Evolutionary conservation across 2,888 invertebrate species (phyloP).

Genomic region (Dynastes tityus): DNA sequence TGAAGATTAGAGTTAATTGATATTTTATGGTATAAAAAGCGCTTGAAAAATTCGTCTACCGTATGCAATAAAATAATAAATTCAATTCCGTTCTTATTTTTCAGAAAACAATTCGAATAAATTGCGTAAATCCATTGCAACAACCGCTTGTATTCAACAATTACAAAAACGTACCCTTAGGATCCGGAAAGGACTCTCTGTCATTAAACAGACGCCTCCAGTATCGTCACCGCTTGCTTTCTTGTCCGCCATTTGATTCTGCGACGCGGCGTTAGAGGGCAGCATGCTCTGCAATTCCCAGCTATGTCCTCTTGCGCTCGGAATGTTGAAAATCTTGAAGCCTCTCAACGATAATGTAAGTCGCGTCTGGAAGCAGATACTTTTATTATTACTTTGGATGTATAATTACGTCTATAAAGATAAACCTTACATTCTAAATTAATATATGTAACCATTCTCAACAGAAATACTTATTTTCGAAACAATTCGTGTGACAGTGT

Average conservation of each 20-base stretch:
- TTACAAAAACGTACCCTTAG: conserved; percentile 75
- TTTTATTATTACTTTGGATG: neutral
- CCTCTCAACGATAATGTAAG: neutral
- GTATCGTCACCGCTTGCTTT: conserved; percentile 54
- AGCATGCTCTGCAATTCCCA: conserved; percentile 76
- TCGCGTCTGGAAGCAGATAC: conserved; percentile 13
- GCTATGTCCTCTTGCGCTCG: conserved; percentile 62
- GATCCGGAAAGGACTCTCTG: conserved; percentile 83
- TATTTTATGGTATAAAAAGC: too few species aligned
- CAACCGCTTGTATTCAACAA: neutral
- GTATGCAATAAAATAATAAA: too few species aligned
- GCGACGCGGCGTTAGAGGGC: conserved; percentile 64
- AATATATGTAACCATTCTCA: too few species aligned
- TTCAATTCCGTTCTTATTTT: too few species aligned
- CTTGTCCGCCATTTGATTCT: conserved; percentile 54
- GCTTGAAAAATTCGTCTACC: too few species aligned
- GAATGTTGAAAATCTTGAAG: neutral
- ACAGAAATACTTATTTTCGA: too few species aligned
- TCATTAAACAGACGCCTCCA: conserved; percentile 81
- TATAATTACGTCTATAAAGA: too few species aligned
- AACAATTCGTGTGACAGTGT: too few species aligned
- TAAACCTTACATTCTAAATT: too few species aligned
- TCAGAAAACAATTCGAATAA: too few species aligned
- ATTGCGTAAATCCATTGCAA: neutral
- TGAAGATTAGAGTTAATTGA: too few species aligned